phyloP scores from a whole-genome alignment of 1,140 invertebrate species.

The Megalopta genalis region DNA sequence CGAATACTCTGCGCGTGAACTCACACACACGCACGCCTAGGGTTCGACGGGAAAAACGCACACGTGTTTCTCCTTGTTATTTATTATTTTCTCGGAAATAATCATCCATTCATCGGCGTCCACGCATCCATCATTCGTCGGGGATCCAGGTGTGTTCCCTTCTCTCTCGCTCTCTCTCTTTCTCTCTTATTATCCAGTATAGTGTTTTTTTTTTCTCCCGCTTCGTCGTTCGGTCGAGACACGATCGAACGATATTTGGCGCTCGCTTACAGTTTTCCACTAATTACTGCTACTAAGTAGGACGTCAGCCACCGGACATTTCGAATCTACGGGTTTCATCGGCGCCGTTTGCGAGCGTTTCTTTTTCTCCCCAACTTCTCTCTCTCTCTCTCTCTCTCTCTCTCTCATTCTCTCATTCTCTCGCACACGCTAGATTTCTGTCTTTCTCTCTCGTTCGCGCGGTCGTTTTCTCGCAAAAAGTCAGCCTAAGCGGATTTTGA shows the following conservation, averaged over 20 bases:
- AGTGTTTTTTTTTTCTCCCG: slow-evolving; percentile 1
- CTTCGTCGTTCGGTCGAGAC: background rate
- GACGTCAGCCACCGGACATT: slow-evolving; percentile 45
- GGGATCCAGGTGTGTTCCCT: too few species aligned
- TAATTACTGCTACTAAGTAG: slow-evolving; percentile 36
- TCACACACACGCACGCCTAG: slow-evolving; percentile 23
- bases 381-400: too few species aligned
- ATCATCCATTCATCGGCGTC: slow-evolving; percentile 33
- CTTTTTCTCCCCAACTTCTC: too few species aligned
- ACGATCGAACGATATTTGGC: slow-evolving; percentile 24
- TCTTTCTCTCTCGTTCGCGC: too few species aligned
- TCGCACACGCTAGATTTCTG: too few species aligned
- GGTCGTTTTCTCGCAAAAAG: too few species aligned
- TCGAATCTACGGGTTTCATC: slow-evolving; percentile 37
- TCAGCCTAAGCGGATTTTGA: too few species aligned
- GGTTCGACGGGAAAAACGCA: slow-evolving; percentile 1
- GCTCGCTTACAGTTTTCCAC: slow-evolving; percentile 34
- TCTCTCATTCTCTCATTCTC: too few species aligned
- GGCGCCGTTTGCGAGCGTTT: slow-evolving; percentile 14
- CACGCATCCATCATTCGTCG: slow-evolving; percentile 29
- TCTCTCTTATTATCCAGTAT: background rate
- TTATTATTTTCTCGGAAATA: slow-evolving; percentile 19
- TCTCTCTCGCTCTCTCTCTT: slow-evolving; percentile 5
- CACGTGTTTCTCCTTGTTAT: background rate
- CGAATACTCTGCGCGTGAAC: slow-evolving; percentile 52